A percentile compares a stretch with the other conserved stretches of the same genome.
phyloP scores from a whole-genome alignment of 2,888 invertebrate species.

The Rambutsinella grinnellia region DNA sequence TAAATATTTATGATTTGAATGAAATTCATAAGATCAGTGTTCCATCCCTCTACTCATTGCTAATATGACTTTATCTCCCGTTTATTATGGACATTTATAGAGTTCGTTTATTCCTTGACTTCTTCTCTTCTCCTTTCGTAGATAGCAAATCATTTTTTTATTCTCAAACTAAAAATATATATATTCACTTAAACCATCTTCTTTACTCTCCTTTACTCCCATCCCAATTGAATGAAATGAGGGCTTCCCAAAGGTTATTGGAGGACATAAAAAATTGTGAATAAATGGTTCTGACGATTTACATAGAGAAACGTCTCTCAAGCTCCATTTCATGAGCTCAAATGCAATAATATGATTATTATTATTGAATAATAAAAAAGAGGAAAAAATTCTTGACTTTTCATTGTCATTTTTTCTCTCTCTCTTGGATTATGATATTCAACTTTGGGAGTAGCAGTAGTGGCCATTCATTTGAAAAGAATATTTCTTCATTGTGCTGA shows the following conservation, averaged over 20 bases:
- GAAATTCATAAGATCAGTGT: constrained; percentile 24
- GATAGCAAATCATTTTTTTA: not conserved
- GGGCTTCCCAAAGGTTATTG: not conserved
- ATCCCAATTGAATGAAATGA: not conserved
- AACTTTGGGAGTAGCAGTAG: too few species aligned
- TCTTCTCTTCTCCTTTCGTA: not conserved
- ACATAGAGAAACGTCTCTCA: not conserved
- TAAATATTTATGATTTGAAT: constrained; percentile 35
- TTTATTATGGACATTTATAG: too few species aligned
- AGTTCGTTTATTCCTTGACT: not conserved
- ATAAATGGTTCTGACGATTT: not conserved
- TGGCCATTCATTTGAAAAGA: too few species aligned
- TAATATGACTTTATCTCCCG: not conserved
- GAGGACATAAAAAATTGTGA: not conserved
- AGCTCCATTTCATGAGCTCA: constrained; percentile 11
- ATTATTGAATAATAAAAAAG: constrained; percentile 19
- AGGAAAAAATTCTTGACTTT: constrained; percentile 14
- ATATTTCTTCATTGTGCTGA: too few species aligned
- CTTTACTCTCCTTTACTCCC: not conserved
- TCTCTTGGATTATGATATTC: not conserved
- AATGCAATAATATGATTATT: constrained; percentile 49
- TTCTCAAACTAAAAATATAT: not conserved
- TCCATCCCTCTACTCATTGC: not conserved
- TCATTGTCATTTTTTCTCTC: not conserved
- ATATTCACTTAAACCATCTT: not conserved